Evolutionary conservation across 2,113 vertebrate species (phyloP), one percentile per base, ranked within the genome.

Genomic region (Corythoichthys haematopterus): DNA sequence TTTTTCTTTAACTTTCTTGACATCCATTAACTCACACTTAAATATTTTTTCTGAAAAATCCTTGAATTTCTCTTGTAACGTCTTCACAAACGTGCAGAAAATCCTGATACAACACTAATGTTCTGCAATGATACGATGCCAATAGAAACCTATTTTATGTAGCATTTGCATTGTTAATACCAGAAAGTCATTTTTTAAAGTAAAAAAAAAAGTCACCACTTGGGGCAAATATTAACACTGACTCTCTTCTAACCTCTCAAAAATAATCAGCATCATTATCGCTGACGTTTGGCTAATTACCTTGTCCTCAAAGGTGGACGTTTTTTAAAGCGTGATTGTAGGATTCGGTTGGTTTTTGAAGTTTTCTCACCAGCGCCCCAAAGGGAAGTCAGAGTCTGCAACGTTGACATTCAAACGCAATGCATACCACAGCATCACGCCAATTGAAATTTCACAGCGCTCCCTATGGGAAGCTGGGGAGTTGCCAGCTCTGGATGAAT

Each of bases 331-430:
- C 89, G 89, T 89, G 88, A 91, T 85, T 85, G 83, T 89, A 86
- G 83, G 86, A 86, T 92, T 88, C 70, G 57, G 79, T 87, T 79
- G 75, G 84, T 74, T 83, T 92, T 93, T 91, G 90, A 93, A 91
- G 91, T 90, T 90, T 81, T 83, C 82, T 85, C 55, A 89, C 89
- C 86, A 84, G 79, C 88, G 85, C 91, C 88, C 88, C 88, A 79
- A 85, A 90, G 87, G 89, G 80, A 88, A 74, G 83, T 75, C 84
- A 77, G 87, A 89, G 84, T 85, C 85, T 88, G 85, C 90, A 70
- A 90, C 91, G 92, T 91, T 92, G 91, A 91, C 89, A 90, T 91
- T 91, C 89, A 89, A 91, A 91, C 90, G 88, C 87, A 89, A 91
- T 88, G 86, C 88, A 91, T 85, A 91, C 88, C 92, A 90, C 86